phyloP scores from a whole-genome alignment of 2,797 vertebrate genomes.

The Gallinago stenura region DNA sequence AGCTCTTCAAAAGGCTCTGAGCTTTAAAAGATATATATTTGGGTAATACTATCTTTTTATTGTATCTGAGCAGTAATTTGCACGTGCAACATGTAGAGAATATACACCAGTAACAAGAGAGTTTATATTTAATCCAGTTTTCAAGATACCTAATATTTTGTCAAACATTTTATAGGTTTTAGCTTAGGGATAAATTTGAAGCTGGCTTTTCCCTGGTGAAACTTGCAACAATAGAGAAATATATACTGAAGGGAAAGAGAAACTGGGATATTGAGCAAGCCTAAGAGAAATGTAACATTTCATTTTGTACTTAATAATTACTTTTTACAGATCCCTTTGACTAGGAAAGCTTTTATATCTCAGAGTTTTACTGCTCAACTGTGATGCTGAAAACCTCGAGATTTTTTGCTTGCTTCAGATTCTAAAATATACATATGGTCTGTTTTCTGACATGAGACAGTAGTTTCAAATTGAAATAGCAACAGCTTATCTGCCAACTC shows the following conservation, averaged over 20 bases:
- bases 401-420: conserved; percentile 56
- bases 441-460: conserved; percentile 43
- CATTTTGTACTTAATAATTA: conserved; percentile 72
- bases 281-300: conserved; percentile 77
- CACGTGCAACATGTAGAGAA: conserved; percentile 32
- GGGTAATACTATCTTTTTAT: conserved; percentile 46
- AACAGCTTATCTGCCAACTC: conserved; percentile 12
- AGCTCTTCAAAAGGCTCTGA: conserved; percentile 59
- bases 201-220: conserved; percentile 73
- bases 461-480: conserved; percentile 60
- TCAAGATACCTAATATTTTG: conserved; percentile 74
- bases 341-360: conserved; percentile 69
- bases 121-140: conserved; percentile 71
- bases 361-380: conserved; percentile 62
- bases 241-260: conserved; percentile 60
- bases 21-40: conserved; percentile 51
- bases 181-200: conserved; percentile 78
- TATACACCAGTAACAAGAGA: conserved; percentile 47
- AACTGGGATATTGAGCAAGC: conserved; percentile 67
- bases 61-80: conserved; percentile 41
- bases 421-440: conserved; percentile 49
- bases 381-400: conserved; percentile 37
- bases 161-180: conserved; percentile 77
- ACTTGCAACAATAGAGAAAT: conserved; percentile 66
- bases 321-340: conserved; percentile 73